Percentiles rank a stretch among this genome's conserved stretches.
Conservation (phyloP, 2,888 invertebrate genomes). For the Andrena chrysosceles region DNA sequence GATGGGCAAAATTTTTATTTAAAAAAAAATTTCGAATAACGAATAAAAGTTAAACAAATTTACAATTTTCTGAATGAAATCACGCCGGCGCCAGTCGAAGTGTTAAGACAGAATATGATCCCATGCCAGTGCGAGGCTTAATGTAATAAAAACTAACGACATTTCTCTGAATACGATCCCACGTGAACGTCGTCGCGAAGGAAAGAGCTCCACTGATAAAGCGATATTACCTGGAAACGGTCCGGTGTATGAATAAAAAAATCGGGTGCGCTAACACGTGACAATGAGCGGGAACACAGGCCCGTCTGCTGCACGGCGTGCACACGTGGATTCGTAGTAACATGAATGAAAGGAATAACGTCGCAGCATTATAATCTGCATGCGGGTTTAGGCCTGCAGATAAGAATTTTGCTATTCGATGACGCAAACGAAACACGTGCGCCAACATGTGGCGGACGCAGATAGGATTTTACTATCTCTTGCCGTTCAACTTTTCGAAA, state of each 20-base stretch:
- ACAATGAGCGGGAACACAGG: conserved; percentile 11
- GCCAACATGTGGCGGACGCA: conserved; percentile 5
- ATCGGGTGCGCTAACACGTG: conserved; percentile 11
- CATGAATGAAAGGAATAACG: conserved; percentile 48
- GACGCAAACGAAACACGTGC: conserved; percentile 36
- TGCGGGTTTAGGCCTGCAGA: conserved; percentile 13
- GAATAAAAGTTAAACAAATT: too few relatives aligned
- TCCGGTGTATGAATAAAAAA: conserved; percentile 11
- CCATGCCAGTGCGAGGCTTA: too few relatives aligned
- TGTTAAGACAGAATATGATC: too few relatives aligned
- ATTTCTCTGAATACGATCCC: background rate
- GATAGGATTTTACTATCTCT: conserved; percentile 3
- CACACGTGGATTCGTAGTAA: conserved; percentile 11
- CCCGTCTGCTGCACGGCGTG: background rate
- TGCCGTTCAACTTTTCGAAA: background rate
- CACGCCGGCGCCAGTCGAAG: too few relatives aligned
- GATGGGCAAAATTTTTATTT: too few relatives aligned
- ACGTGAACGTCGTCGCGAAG: background rate
- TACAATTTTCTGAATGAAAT: too few relatives aligned
- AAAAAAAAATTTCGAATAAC: too few relatives aligned
- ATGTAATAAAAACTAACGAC: too few relatives aligned
- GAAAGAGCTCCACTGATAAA: background rate
- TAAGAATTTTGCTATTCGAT: conserved; percentile 44
- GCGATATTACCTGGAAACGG: background rate
- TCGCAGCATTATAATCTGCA: conserved; percentile 22